These are phyloP conservation scores for Cryptocheilus praepositus DNA, from an alignment of 2,888 invertebrate genomes.

Conservation along the genomic window DNA sequence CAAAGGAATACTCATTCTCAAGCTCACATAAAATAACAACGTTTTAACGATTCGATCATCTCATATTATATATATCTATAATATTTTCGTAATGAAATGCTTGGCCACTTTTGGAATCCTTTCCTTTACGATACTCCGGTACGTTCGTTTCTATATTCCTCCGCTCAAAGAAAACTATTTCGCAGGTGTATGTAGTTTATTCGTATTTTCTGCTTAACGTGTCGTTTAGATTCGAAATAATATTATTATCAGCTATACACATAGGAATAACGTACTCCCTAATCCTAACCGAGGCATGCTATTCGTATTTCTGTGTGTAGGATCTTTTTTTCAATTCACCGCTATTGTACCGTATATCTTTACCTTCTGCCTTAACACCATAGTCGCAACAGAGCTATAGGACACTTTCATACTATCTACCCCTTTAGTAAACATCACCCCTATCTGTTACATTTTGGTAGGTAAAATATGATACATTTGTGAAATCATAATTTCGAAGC, in stretches of 20 bases:
- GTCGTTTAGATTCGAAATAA: slow-evolving; percentile 36
- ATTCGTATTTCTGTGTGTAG: slow-evolving; percentile 30
- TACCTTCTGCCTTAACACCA: slow-evolving; percentile 10
- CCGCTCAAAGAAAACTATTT: slow-evolving; percentile 13
- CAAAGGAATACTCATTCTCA: slow-evolving; percentile 47
- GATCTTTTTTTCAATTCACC: slow-evolving; percentile 31
- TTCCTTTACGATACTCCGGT: slow-evolving; percentile 15
- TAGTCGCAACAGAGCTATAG: slow-evolving; percentile 27
- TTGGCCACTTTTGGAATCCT: slow-evolving; percentile 43
- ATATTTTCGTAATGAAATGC: slow-evolving; percentile 48
- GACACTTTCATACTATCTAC: slow-evolving; percentile 30
- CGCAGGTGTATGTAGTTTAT: slow-evolving; percentile 19
- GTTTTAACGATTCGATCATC: slow-evolving; percentile 45
- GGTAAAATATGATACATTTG: slow-evolving; percentile 59
- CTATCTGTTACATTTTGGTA: slow-evolving; percentile 49
- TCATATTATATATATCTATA: slow-evolving; percentile 43
- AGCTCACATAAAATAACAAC: slow-evolving; percentile 57
- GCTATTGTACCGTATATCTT: slow-evolving; percentile 33
- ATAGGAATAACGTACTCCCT: slow-evolving; percentile 47
- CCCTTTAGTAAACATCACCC: slow-evolving; percentile 37
- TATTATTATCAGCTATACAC: slow-evolving; percentile 31
- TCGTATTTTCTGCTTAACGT: slow-evolving; percentile 22
- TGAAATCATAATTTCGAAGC: slow-evolving; percentile 39
- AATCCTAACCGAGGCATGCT: slow-evolving; percentile 51
- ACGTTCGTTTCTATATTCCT: slow-evolving; percentile 27